Base-by-base conservation (phyloP, 2,113 vertebrate genomes). In the Cebus imitator region DNA sequence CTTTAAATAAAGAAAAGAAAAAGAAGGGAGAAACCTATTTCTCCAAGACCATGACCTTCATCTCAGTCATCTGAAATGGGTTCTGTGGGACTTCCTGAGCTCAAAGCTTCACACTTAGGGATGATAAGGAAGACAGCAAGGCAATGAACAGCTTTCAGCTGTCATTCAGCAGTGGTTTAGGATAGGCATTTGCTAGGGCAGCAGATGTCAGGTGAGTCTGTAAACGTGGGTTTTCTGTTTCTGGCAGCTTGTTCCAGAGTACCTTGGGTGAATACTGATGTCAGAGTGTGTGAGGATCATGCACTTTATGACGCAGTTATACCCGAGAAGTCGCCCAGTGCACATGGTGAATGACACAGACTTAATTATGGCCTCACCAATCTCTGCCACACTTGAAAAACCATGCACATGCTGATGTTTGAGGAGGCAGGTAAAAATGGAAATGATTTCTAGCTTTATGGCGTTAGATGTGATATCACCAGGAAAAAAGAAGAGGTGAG, bases 21-120 rank as follows among this genome's bases (percentile, higher is more conserved):
- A 21, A 76, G 58, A 87, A n/a, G 43, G 37, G 37, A 75, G 81
- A 82, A 79, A 87, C 43, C 8, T 27, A 7, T 32, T 76, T 78
- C 5, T 61, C 43, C 40, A 30, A 79, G 35, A 64, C 37, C 72
- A 82, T 4, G 18, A 32, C 73, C 55, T 40, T 87, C 61, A 80
- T 95, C 96, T 86, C 64, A 94, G 9, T 90, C 87, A 96, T 48
- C 84, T 95, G 92, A 94, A 97, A 43, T 85, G 75, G 66, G 89
- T 90, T 70, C 73, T 95, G 9, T 96, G 93, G 76, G 50, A 57
- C 52, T 70, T 4, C 66, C 48, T 88, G 64, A 94, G 82, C 88
- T 70, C 82, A 14, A 83, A 87, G 1, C 52, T 94, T 94, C 21
- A 17, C 72, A 35, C 12, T 35, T 66, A 40, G 68, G 32, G 43